phyloP scores from a whole-genome alignment of 2,888 invertebrate species.

The Tryphoninae sp. region DNA sequence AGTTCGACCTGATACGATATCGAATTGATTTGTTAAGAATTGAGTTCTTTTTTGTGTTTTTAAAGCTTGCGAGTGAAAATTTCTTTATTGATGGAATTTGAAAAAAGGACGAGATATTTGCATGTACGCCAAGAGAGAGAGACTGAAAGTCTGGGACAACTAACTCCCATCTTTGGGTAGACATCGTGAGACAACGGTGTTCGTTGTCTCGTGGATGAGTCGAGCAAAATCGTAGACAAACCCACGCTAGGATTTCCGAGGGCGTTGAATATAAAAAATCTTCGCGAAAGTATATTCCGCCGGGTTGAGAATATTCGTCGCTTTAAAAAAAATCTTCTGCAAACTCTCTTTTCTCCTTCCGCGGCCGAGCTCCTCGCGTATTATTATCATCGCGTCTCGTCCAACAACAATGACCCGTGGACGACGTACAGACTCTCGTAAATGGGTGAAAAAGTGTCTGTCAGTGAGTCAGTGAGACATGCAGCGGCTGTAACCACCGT shows the following conservation, averaged over 20 bases:
- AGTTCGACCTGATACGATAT: background rate
- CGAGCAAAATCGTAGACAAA: constrained; percentile 34
- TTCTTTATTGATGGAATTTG: no score
- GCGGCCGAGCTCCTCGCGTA: constrained; percentile 12
- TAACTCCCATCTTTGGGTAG: constrained; percentile 3
- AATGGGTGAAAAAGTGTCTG: constrained; percentile 64
- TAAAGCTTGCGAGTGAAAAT: no score
- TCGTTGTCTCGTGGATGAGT: constrained; percentile 43
- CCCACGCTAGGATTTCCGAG: constrained; percentile 54
- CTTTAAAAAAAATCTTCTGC: constrained; percentile 19
- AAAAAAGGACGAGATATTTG: no score
- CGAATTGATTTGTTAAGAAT: background rate
- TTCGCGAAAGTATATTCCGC: constrained; percentile 52
- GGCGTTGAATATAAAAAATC: constrained; percentile 30
- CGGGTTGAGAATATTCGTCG: constrained; percentile 25
- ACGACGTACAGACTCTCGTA: constrained; percentile 53
- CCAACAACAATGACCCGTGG: constrained; percentile 42
- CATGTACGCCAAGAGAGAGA: background rate
- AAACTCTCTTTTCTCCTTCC: background rate
- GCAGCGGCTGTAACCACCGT: background rate
- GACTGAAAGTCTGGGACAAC: background rate
- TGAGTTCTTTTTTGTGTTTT: no score
- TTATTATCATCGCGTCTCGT: constrained; percentile 45
- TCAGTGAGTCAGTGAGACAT: constrained; percentile 65
- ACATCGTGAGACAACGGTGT: background rate